phyloP scores from a whole-genome alignment of 2,888 invertebrate species.

The Brachypalpus laphriformis region DNA sequence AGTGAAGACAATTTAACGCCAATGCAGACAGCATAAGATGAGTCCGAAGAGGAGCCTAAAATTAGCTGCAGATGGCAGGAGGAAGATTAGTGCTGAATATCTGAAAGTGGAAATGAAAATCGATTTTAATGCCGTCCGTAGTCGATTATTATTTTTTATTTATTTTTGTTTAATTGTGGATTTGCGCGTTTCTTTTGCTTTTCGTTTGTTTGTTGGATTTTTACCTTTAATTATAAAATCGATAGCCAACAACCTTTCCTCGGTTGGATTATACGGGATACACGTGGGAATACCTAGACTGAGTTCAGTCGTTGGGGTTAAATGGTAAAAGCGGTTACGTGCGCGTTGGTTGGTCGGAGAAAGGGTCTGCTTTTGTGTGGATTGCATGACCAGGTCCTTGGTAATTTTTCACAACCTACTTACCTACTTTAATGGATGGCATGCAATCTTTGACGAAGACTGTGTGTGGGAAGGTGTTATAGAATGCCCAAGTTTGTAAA shows the following conservation, averaged over 20 bases:
- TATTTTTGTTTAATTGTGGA: background rate
- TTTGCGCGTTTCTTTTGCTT: background rate
- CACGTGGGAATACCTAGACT: slow-evolving; percentile 36
- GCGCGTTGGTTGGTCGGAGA: background rate
- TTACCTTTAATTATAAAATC: slow-evolving; percentile 55
- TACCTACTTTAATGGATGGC: slow-evolving; percentile 25
- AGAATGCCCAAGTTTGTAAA: background rate
- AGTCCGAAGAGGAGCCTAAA: background rate
- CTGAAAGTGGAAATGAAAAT: slow-evolving; percentile 42
- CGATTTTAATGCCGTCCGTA: slow-evolving; percentile 31
- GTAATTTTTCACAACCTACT: slow-evolving; percentile 54
- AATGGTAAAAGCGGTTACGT: slow-evolving; percentile 23
- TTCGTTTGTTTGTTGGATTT: slow-evolving; percentile 7
- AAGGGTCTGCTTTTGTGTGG: slow-evolving; percentile 2
- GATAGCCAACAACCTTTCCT: slow-evolving; percentile 30
- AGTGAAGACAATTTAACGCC: slow-evolving; percentile 6
- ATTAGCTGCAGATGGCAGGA: slow-evolving; percentile 6
- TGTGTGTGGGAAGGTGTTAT: background rate
- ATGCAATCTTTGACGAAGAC: background rate
- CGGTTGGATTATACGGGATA: background rate
- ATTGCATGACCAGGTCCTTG: slow-evolving; percentile 48
- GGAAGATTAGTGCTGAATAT: slow-evolving; percentile 6
- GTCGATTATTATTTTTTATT: background rate
- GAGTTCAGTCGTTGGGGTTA: slow-evolving; percentile 37
- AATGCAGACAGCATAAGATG: slow-evolving; percentile 1